Base-by-base conservation (phyloP, 2,797 vertebrate genomes). In the Lepidocolaptes lacrymiger region DNA sequence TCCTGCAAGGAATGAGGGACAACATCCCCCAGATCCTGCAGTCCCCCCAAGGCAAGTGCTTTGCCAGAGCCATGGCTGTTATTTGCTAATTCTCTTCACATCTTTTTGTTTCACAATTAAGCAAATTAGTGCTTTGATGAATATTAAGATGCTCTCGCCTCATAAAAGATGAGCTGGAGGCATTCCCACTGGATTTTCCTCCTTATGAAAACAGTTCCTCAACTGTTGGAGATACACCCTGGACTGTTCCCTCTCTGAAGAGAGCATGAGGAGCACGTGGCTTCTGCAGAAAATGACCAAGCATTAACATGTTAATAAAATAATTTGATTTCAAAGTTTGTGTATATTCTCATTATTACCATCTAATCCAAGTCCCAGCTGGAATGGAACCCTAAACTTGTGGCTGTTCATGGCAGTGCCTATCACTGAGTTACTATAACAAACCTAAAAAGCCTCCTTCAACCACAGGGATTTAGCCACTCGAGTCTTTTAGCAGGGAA, bases 31-130 rank as follows among this genome's bases (percentile, higher is more conserved):
- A 1, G 9, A n/a, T 39, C 79, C 63, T 7, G 48, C 18, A 36
- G 72, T 3, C 48, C 83, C 89, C 76, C 72, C 51, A 21, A 1
- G 52, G 75, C 11, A 1, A 58, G 49, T 4, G 48, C 37, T 56
- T 54, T 39, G 44, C 67, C 63, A 37, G 76, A 83, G 61, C 62
- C 3, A 0, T 27, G 76, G 80, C 69, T 56, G 82, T 95, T 97
- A 78, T 95, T 96, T 91, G 86, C 82, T 95, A 94, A 96, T 81
- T 96, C 95, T 94, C 88, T 86, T 79, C 89, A 76, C 85, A 92
- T 85, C 85, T 88, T 96, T 95, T 96, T 95, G 91, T 93, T 95
- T 94, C 83, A 90, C 91, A 95, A 95, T 96, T 93, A 96, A 91
- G 88, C 89, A 91, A 94, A 97, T 97, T 92, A 97, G 89, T 6